Evolutionary conservation across 2,888 invertebrate species (phyloP).

Genomic region (Pammene aurita): DNA sequence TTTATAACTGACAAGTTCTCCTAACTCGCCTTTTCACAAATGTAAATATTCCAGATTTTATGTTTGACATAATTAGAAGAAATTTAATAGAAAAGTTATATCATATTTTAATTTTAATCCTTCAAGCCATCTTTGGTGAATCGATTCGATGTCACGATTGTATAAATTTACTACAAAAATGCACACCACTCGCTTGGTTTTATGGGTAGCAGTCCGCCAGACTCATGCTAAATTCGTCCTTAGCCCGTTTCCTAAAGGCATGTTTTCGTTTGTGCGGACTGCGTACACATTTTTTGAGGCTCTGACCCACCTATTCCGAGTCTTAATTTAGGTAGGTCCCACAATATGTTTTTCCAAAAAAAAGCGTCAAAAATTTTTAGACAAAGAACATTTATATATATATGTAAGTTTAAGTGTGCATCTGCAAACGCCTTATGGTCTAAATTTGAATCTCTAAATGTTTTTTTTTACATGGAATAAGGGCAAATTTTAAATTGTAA

Average conservation of each 20-base stretch:
- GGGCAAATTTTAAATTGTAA: too few species aligned
- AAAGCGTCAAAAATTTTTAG: background rate
- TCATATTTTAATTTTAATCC: too few species aligned
- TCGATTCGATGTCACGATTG: too few species aligned
- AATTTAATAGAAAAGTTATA: too few species aligned
- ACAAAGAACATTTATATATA: background rate
- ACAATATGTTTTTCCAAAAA: background rate
- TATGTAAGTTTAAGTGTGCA: background rate
- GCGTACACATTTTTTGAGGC: slow-evolving; percentile 18
- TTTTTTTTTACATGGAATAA: background rate
- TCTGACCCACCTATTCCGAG: slow-evolving; percentile 7
- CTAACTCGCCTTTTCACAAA: too few species aligned
- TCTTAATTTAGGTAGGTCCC: background rate
- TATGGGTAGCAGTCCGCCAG: slow-evolving; percentile 11
- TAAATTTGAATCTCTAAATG: slow-evolving; percentile 3
- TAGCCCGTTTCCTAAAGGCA: slow-evolving; percentile 31
- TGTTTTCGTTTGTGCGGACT: slow-evolving; percentile 31
- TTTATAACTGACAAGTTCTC: too few species aligned
- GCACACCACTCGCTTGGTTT: slow-evolving; percentile 7
- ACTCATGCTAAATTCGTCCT: slow-evolving; percentile 35
- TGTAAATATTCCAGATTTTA: too few species aligned
- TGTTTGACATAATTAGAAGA: too few species aligned
- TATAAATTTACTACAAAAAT: too few species aligned
- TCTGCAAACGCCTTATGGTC: slow-evolving; percentile 1
- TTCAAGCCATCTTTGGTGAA: too few species aligned